Percentiles rank a stretch among this genome's conserved stretches.
Evolutionary conservation across 2,888 invertebrate genomes (phyloP).

Genomic region (Torymus aiolomorphi): DNA sequence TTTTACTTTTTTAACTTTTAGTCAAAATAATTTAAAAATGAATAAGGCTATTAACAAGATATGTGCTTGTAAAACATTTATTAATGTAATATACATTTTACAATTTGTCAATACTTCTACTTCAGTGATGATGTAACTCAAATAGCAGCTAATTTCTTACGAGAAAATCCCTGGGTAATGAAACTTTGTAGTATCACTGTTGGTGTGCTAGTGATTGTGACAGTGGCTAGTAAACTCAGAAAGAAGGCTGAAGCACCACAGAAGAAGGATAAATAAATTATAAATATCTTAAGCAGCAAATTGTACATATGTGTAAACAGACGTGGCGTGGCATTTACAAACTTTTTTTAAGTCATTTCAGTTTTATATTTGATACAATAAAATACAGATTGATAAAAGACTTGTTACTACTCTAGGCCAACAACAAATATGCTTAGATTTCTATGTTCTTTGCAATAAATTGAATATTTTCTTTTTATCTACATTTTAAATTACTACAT

Average conservation of each 20-base stretch:
- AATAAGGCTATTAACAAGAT: conserved; percentile 20
- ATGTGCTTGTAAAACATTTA: conserved; percentile 52
- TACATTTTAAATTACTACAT: conserved; percentile 35
- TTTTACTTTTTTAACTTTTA: not conserved
- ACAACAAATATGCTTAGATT: conserved; percentile 41
- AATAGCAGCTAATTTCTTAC: conserved; percentile 78
- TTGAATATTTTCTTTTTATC: conserved; percentile 38
- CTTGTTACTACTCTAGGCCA: conserved; percentile 35
- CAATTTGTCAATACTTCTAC: conserved; percentile 62
- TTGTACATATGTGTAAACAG: conserved; percentile 59
- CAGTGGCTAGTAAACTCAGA: conserved; percentile 70
- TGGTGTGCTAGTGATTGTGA: conserved; percentile 75
- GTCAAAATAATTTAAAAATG: conserved; percentile 11
- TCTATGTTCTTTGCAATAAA: conserved; percentile 42
- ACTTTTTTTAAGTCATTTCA: conserved; percentile 50
- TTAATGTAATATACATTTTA: conserved; percentile 48
- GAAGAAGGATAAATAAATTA: conserved; percentile 68
- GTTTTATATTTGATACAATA: conserved; percentile 57
- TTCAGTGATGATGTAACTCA: conserved; percentile 80
- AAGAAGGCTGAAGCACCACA: conserved; percentile 68
- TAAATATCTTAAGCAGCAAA: conserved; percentile 18
- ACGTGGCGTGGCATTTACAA: conserved; percentile 48
- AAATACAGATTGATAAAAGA: conserved; percentile 50
- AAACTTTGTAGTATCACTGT: conserved; percentile 77
- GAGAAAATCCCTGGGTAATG: conserved; percentile 79